Percentiles rank a stretch among this genome's conserved stretches.
These are phyloP conservation scores for Psophia crepitans DNA, from an alignment of 2,113 vertebrate genomes.

Conservation along the genomic window DNA sequence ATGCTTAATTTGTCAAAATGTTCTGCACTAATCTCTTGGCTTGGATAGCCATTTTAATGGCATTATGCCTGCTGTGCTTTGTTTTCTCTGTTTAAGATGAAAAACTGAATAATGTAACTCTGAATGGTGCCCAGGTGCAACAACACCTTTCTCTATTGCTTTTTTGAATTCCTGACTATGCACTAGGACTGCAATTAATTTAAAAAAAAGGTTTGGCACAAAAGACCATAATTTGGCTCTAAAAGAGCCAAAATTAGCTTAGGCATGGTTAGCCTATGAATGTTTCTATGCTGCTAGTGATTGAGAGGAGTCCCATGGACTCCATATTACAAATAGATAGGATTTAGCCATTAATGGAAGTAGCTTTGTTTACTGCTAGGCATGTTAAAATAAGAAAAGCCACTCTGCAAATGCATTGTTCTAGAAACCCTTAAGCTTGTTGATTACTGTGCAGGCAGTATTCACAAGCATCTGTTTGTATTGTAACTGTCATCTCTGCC, in stretches of 20 bases:
- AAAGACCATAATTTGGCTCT: slow-evolving; percentile 40
- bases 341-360: neutral
- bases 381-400: slow-evolving; percentile 34
- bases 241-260: slow-evolving; percentile 56
- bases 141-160: slow-evolving; percentile 49
- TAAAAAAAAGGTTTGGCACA: slow-evolving; percentile 58
- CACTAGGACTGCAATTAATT: slow-evolving; percentile 48
- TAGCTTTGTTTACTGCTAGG: slow-evolving; percentile 24
- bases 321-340: neutral
- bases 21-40: neutral
- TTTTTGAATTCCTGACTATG: slow-evolving; percentile 39
- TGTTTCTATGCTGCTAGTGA: slow-evolving; percentile 27
- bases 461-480: neutral
- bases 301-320: slow-evolving; percentile 32
- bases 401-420: slow-evolving; percentile 36
- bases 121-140: slow-evolving; percentile 61
- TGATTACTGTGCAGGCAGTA: neutral
- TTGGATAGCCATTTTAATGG: slow-evolving; percentile 15
- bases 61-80: neutral
- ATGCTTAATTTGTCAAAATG: neutral
- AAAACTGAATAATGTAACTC: neutral
- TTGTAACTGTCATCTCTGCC: neutral
- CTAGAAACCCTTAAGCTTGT: slow-evolving; percentile 47
- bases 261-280: slow-evolving; percentile 59
- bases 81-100: neutral